phyloP scores from a whole-genome alignment of 2,888 invertebrate species.

The Orthonychiurus folsomi region DNA sequence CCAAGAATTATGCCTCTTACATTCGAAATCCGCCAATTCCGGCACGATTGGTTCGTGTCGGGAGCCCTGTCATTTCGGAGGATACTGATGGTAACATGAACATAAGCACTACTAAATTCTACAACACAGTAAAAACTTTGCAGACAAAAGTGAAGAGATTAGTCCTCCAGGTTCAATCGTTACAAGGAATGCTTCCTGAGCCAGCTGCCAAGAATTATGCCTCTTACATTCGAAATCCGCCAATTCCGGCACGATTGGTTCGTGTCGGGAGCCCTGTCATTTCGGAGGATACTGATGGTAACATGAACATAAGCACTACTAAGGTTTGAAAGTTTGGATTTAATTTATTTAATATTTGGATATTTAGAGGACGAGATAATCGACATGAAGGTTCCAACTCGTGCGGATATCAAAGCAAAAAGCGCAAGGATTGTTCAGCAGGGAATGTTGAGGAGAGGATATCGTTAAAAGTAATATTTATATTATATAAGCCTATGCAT shows the following conservation, averaged over 20 bases:
- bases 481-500: no score
- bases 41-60: constrained; percentile 29
- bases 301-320: neutral
- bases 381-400: constrained; percentile 32
- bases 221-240: constrained; percentile 22
- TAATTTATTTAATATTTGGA: neutral
- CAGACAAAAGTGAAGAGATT: constrained; percentile 20
- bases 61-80: constrained; percentile 29
- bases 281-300: constrained; percentile 29
- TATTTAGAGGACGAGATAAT: constrained; percentile 26
- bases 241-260: constrained; percentile 24
- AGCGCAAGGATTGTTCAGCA: constrained; percentile 28
- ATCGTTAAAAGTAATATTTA: no score
- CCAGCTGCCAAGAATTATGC: constrained; percentile 26
- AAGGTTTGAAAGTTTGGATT: neutral
- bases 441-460: constrained; percentile 30
- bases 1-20: constrained; percentile 25
- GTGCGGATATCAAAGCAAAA: constrained; percentile 34
- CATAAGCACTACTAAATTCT: neutral
- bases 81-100: constrained; percentile 24
- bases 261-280: constrained; percentile 33
- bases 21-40: constrained; percentile 24
- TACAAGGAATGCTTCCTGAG: constrained; percentile 15
- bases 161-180: constrained; percentile 15
- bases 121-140: constrained; percentile 18